Conservation (phyloP, 2,888 invertebrate species). For the Troilus luridus region DNA sequence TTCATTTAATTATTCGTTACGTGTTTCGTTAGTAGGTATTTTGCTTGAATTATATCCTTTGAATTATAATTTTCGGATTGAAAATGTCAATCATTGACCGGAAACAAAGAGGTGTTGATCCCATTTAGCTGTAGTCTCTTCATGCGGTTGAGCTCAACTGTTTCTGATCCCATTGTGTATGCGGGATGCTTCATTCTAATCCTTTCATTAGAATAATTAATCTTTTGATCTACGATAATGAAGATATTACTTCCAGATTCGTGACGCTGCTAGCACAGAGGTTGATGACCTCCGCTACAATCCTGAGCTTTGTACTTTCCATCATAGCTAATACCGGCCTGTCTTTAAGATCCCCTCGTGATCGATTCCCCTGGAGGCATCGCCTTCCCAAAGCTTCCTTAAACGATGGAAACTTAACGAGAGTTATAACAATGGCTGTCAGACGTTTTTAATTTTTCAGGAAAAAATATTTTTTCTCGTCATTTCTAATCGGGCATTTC, state of each 20-base stretch:
- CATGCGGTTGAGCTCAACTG: not conserved
- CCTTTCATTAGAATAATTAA: not conserved
- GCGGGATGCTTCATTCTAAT: not conserved
- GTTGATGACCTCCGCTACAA: not conserved
- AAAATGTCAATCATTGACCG: not conserved
- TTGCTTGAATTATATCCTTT: not conserved
- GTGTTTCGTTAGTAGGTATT: no score
- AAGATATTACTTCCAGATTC: not conserved
- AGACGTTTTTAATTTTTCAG: not conserved
- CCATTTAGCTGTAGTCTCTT: not conserved
- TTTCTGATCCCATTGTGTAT: not conserved
- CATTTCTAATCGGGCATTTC: not conserved
- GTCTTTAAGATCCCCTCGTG: slow-evolving; percentile 18
- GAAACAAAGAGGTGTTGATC: not conserved
- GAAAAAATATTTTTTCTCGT: not conserved
- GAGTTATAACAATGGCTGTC: not conserved
- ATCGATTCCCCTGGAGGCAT: slow-evolving; percentile 23
- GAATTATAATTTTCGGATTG: not conserved
- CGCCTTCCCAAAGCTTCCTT: not conserved
- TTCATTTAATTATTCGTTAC: no score
- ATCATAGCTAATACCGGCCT: slow-evolving; percentile 41
- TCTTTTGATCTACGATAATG: not conserved
- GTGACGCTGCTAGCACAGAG: not conserved
- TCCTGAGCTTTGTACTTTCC: not conserved
- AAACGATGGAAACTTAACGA: slow-evolving; percentile 3